A percentile compares a stretch with the other conserved stretches of the same genome.
Conservation (phyloP, 1,140 invertebrate species). For the Leptinotarsa lineolata region DNA sequence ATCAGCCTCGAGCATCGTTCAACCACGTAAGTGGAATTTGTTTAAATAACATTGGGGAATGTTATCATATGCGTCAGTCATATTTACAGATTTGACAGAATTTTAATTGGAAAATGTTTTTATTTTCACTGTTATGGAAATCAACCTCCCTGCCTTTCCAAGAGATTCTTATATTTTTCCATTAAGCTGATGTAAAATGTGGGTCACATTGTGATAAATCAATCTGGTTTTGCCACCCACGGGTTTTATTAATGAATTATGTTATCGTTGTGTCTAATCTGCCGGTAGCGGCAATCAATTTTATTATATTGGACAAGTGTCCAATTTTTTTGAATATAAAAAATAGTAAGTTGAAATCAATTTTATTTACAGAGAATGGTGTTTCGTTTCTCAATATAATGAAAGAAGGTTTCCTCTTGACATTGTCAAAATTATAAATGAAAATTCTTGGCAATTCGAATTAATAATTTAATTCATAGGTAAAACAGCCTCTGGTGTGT, state of each 20-base stretch:
- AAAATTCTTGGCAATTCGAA: too few relatives aligned
- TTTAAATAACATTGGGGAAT: not conserved
- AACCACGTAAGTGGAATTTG: constrained; percentile 42
- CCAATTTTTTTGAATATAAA: too few relatives aligned
- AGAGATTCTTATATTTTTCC: too few relatives aligned
- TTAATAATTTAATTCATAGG: too few relatives aligned
- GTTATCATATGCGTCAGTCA: constrained; percentile 12
- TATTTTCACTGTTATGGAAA: not conserved
- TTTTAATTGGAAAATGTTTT: constrained; percentile 5
- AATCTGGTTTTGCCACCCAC: constrained; percentile 5
- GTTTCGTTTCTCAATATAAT: too few relatives aligned
- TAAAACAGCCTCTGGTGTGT: too few relatives aligned
- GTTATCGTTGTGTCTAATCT: not conserved
- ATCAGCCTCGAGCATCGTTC: constrained; percentile 36
- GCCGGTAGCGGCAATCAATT: not conserved
- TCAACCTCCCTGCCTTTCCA: too few relatives aligned
- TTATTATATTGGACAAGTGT: too few relatives aligned
- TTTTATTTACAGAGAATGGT: too few relatives aligned
- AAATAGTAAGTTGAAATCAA: too few relatives aligned
- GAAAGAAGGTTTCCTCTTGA: too few relatives aligned
- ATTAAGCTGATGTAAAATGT: not conserved
- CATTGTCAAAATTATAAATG: too few relatives aligned
- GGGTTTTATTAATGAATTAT: not conserved
- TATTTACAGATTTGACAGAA: constrained; percentile 11
- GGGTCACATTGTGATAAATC: not conserved